These are phyloP conservation scores for Calvadosia cruxmelitensis DNA, from an alignment of 30 jellyfish, hydroid and myxozoan species.

Conservation along the genomic window DNA sequence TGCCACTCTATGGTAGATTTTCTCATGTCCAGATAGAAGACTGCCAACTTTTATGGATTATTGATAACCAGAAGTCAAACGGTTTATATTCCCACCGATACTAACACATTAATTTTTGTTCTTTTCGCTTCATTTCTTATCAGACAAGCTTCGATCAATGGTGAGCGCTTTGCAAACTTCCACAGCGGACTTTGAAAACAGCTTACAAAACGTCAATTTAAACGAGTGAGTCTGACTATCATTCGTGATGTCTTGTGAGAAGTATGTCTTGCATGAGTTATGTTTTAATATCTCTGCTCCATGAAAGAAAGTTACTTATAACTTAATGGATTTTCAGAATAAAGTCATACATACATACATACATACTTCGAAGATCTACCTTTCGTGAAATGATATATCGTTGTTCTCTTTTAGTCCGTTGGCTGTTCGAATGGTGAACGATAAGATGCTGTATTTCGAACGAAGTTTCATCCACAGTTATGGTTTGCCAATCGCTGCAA, in stretches of 20 bases:
- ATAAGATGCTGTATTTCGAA: background rate
- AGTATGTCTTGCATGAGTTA: slow-evolving; percentile 7
- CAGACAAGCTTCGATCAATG: slow-evolving; percentile 27
- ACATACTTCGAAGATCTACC: too few relatives aligned
- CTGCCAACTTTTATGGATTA: too few relatives aligned
- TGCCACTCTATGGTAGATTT: too few relatives aligned
- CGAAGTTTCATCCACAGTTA: background rate
- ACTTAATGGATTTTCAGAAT: too few relatives aligned
- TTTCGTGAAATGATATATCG: background rate
- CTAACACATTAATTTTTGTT: too few relatives aligned
- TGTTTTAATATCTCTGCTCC: too few relatives aligned
- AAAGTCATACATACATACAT: too few relatives aligned
- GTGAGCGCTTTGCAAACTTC: slow-evolving; percentile 28
- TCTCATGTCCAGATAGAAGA: too few relatives aligned
- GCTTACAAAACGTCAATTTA: slow-evolving; percentile 17
- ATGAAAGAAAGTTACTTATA: too few relatives aligned
- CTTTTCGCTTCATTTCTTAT: background rate
- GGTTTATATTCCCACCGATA: too few relatives aligned
- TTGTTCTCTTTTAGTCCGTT: background rate
- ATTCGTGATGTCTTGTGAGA: slow-evolving; percentile 14
- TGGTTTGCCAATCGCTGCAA: background rate
- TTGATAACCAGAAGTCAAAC: too few relatives aligned
- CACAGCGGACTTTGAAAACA: slow-evolving; percentile 18
- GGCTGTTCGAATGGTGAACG: background rate
- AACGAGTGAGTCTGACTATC: slow-evolving; percentile 8